These are phyloP conservation scores for Troglohyphantes excavatus DNA, from an alignment of 2,888 invertebrate genomes.

Conservation along the genomic window DNA sequence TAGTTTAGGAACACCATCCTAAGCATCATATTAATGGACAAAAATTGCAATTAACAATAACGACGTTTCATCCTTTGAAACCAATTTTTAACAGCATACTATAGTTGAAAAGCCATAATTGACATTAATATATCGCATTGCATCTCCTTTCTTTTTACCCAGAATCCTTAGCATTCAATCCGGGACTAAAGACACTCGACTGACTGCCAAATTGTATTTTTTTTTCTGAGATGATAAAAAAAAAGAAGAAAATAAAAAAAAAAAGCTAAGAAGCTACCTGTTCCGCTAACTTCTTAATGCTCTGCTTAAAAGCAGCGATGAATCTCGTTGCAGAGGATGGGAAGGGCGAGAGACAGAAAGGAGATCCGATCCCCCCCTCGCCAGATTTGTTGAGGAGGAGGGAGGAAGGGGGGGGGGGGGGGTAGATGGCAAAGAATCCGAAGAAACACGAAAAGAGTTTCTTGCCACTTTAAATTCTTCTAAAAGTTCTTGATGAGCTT, in stretches of 20 bases:
- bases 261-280: background rate
- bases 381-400: slow-evolving; percentile 20
- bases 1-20: too few species aligned
- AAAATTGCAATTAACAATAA: too few species aligned
- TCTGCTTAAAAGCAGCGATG: slow-evolving; percentile 13
- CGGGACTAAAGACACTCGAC: slow-evolving; percentile 8
- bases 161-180: background rate
- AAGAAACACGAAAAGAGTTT: slow-evolving; percentile 11
- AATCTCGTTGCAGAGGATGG: background rate
- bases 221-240: background rate
- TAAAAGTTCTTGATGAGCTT: slow-evolving; percentile 37
- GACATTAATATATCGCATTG: background rate
- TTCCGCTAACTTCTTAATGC: slow-evolving; percentile 26
- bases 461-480: slow-evolving; percentile 40
- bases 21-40: too few species aligned
- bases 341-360: background rate
- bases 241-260: background rate
- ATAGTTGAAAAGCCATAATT: too few species aligned
- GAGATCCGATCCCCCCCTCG: background rate
- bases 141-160: background rate
- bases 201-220: background rate
- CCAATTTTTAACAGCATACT: too few species aligned
- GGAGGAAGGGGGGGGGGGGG: background rate
- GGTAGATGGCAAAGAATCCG: background rate
- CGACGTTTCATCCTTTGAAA: too few species aligned